Percentiles rank a stretch among this genome's conserved stretches.
Conservation (phyloP, 1,140 invertebrate species). For the Meloidogyne hapla region DNA sequence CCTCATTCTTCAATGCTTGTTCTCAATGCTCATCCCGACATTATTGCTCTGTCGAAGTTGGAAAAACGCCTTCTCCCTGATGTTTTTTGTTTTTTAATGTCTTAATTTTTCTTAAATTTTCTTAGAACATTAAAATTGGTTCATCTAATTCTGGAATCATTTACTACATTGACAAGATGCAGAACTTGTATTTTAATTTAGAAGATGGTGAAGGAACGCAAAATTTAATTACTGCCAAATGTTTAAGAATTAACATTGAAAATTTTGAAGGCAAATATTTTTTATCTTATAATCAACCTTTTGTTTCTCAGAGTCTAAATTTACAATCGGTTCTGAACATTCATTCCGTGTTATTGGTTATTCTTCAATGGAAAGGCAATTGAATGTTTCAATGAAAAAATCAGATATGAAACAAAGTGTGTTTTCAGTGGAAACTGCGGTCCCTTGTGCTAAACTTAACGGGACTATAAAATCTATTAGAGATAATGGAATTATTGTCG, state of each 20-base stretch:
- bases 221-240: conserved; percentile 49
- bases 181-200: conserved; percentile 49
- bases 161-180: conserved; percentile 41
- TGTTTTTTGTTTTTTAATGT: conserved; percentile 33
- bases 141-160: conserved; percentile 48
- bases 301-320: conserved; percentile 47
- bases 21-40: conserved; percentile 59
- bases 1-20: conserved; percentile 56
- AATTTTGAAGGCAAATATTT: conserved; percentile 36
- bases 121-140: conserved; percentile 51
- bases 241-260: conserved; percentile 42
- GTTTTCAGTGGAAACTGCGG: conserved; percentile 35
- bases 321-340: conserved; percentile 47
- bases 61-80: conserved; percentile 49
- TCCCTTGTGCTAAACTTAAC: conserved; percentile 45
- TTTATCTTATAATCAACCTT: not conserved
- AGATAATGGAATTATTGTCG: conserved; percentile 41
- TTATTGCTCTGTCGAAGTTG: conserved; percentile 51
- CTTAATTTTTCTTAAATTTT: conserved; percentile 3
- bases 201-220: conserved; percentile 31
- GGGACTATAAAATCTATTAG: conserved; percentile 37
- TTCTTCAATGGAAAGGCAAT: conserved; percentile 42
- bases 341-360: conserved; percentile 50
- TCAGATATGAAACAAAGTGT: conserved; percentile 49
- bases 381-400: conserved; percentile 53